Percentiles rank a stretch among this genome's conserved stretches.
These are phyloP conservation scores for Pentalonia nigronervosa DNA, from an alignment of 1,140 invertebrate genomes.

Conservation along the genomic window DNA sequence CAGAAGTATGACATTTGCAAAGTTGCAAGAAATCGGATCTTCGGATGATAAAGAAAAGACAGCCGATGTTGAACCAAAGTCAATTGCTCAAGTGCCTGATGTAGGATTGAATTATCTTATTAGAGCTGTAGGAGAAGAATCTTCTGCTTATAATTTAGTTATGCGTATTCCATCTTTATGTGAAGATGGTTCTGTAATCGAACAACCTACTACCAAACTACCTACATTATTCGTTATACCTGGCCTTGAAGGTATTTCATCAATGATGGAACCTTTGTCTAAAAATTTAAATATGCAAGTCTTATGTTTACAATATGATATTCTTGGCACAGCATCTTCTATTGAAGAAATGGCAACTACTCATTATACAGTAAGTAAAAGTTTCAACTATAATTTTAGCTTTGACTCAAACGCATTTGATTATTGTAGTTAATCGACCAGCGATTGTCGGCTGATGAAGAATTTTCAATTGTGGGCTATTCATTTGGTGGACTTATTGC, in stretches of 20 bases:
- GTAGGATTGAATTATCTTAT: constrained; percentile 67
- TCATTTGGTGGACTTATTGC: constrained; percentile 72
- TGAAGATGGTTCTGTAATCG: constrained; percentile 63
- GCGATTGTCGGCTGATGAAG: constrained; percentile 62
- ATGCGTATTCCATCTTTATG: constrained; percentile 66
- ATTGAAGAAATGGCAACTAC: constrained; percentile 63
- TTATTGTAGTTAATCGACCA: constrained; percentile 52
- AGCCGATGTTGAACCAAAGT: not conserved
- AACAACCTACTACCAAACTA: constrained; percentile 50
- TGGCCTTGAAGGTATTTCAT: constrained; percentile 76
- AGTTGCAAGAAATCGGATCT: constrained; percentile 66
- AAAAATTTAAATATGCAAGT: constrained; percentile 70
- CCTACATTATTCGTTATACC: constrained; percentile 75
- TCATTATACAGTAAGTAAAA: constrained; percentile 64
- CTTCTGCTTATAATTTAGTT: constrained; percentile 64
- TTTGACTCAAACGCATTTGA: not conserved
- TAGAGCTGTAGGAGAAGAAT: constrained; percentile 69
- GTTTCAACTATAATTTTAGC: not conserved
- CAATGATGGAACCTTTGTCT: constrained; percentile 69
- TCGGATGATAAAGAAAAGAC: constrained; percentile 61
- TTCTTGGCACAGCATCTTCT: constrained; percentile 62
- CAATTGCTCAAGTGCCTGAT: constrained; percentile 44
- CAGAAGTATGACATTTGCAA: constrained; percentile 68
- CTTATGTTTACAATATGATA: constrained; percentile 73
- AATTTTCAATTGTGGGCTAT: constrained; percentile 72